Evolutionary conservation across 2,888 invertebrate genomes (phyloP), one percentile per base, ranked within the genome.

Genomic region (Torymus aiolomorphi): DNA sequence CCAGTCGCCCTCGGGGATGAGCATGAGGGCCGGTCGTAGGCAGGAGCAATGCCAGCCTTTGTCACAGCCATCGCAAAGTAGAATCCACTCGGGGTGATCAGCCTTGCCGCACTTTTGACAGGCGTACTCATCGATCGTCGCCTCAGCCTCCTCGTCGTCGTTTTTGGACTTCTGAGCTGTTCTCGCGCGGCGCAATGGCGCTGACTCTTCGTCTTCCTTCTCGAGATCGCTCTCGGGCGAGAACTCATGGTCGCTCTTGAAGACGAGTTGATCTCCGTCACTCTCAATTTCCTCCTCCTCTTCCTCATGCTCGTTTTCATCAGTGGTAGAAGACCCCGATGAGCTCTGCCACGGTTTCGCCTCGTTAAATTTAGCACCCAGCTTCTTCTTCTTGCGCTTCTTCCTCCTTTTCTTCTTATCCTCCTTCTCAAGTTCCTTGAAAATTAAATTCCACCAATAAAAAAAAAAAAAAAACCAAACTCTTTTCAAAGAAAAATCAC

Each of bases 1-100:
- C 99, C 99, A 99, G 90, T 98, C 97, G 0, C 98, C 98, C 89
- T 98, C 97, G 0, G 99, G 99, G 86, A 99, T 96, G 51, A 97
- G 94, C 91, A 98, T 95, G 61, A 99, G 93, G 79, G 97, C 94
- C 0, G 99, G 99, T 82, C 96, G 94, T 57, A 99, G 93, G 88
- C 99, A 99, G 62, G 97, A 96, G 81, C 97, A 98, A 92, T 99
- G 99, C 94, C 97, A 98, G n/a, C 98, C 98, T 82, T 93, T 94
- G 91, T 99, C 98, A 90, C 99, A 99, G 83, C 93, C 93, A 91
- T 99, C 99, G 89, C 99, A 99, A 59, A 99, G 91, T 74, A 99
- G 91, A 86, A 99, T 97, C 97, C 97, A 98, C 91, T 99, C 98
- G 0, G 98, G 98, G 90, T 98, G 97, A 90, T 97, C 97, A 0